Evolutionary conservation across 2,797 vertebrate genomes (phyloP).

Genomic region (Acrocephalus scirpaceus): DNA sequence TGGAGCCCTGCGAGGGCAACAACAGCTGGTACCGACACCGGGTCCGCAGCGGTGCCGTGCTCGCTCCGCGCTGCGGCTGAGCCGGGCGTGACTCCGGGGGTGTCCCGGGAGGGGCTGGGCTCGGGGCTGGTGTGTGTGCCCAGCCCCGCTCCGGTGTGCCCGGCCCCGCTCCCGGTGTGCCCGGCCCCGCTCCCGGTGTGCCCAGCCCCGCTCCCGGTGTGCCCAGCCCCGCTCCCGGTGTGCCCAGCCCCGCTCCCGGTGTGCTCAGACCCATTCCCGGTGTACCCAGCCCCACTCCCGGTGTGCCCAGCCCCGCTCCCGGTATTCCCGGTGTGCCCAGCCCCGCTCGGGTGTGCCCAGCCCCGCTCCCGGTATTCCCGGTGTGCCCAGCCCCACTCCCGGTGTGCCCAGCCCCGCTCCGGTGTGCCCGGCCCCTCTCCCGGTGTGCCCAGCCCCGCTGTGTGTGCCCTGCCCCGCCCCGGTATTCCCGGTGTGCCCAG

Average conservation of each 20-base stretch:
- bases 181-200: neutral
- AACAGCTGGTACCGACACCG: neutral
- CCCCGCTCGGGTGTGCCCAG: neutral
- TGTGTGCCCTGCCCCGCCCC: neutral
- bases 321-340: too few species aligned
- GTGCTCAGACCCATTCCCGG: neutral
- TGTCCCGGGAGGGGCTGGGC: neutral
- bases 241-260: neutral
- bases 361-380: neutral
- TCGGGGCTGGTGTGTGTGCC: neutral
- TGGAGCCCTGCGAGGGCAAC: rapidly evolving
- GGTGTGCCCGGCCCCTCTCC: neutral
- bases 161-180: neutral
- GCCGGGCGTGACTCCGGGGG: neutral
- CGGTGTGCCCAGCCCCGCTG: neutral
- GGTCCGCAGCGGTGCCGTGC: neutral
- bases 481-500: neutral
- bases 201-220: neutral
- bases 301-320: neutral
- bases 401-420: neutral
- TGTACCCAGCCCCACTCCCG: too few species aligned
- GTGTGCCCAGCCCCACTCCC: neutral
- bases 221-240: neutral
- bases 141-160: neutral
- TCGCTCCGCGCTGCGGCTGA: neutral